Base-by-base conservation (phyloP, 2,888 invertebrate species). In the Caenorhabditis parvicauda region DNA sequence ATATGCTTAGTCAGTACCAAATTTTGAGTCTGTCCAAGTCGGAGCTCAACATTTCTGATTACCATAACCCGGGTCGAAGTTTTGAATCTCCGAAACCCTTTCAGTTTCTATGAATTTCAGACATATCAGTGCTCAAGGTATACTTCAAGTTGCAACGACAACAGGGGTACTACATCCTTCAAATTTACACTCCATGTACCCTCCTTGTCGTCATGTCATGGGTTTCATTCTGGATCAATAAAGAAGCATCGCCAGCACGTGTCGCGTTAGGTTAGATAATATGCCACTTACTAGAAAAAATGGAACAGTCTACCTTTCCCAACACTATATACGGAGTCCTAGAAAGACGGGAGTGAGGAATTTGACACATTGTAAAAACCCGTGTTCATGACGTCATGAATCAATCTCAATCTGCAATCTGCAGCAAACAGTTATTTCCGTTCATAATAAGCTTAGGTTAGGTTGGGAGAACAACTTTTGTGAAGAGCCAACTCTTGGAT, bases 1-100 rank as follows among this genome's bases (percentile, higher is more conserved):
- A 93, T 89, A 88, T 90, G 0, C 85, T 95, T 19, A 92, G 92
- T 1, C 93, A 94, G 83, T 95, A 94, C 81, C 62, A 62, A 22
- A 37, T 95, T 69, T 87, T 89, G 57, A 88, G 63, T 64, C 19
- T 76, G 59, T 32, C 73, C 67, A 46, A 70, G 57, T 52, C 72
- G 46, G 54, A 77, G 76, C 54, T 64, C 57, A 54, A 81, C 73
- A 43, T 72, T 3, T 59, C 71, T 6, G 74, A 73, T 54, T 66
- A 61, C 32, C 54, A 70, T 24, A 64, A 60, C 43, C 57, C 69
- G 0, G 52, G 62, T 42, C 45, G 58, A 35, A 61, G 71, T 72
- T 53, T n/a, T 21, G n/a, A 17, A 17, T 39, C 39, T 17, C 14
- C 47, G 1, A 24, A 39, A 17, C 6, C 5, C 21, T 21, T n/a